These are phyloP conservation scores for Oryzias javanicus DNA, from an alignment of 2,113 vertebrate genomes.

Conservation along the genomic window DNA sequence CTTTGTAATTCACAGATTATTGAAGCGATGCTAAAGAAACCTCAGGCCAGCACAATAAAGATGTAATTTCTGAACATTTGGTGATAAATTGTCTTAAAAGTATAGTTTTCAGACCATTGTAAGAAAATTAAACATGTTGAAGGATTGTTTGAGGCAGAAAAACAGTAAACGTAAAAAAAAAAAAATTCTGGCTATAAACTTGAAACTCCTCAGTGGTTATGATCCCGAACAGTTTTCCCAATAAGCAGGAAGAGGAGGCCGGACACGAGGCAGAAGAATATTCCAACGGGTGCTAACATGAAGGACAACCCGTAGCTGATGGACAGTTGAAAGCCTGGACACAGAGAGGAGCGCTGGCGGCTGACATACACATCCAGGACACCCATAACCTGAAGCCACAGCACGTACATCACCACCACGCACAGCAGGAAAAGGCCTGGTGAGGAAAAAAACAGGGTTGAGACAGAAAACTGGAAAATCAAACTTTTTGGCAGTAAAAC, in stretches of 20 bases:
- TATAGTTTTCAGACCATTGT: slow-evolving; percentile 7
- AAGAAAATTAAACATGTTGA: too few relatives aligned
- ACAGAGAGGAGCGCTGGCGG: slow-evolving; percentile 65
- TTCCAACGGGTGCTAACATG: slow-evolving; percentile 88
- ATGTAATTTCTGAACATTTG: not conserved
- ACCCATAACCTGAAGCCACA: slow-evolving; percentile 90
- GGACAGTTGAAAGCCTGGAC: slow-evolving; percentile 77
- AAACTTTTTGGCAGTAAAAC: too few relatives aligned
- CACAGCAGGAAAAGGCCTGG: slow-evolving; percentile 87
- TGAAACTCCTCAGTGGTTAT: slow-evolving; percentile 47
- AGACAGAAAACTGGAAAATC: not conserved
- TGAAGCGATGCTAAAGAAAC: too few relatives aligned
- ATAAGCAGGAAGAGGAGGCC: slow-evolving; percentile 91
- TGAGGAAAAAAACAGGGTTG: slow-evolving; percentile 36
- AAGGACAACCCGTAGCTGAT: slow-evolving; percentile 90
- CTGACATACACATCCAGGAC: slow-evolving; percentile 81
- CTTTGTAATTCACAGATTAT: too few relatives aligned
- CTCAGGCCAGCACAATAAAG: too few relatives aligned
- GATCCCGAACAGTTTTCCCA: slow-evolving; percentile 80
- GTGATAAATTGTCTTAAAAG: not conserved
- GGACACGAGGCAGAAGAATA: slow-evolving; percentile 87
- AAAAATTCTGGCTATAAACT: not conserved
- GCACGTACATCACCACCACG: slow-evolving; percentile 89
- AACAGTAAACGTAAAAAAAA: not conserved
- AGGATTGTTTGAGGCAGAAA: not conserved